Base-by-base conservation (phyloP, 2,113 vertebrate genomes). In the Emberiza fucata region DNA sequence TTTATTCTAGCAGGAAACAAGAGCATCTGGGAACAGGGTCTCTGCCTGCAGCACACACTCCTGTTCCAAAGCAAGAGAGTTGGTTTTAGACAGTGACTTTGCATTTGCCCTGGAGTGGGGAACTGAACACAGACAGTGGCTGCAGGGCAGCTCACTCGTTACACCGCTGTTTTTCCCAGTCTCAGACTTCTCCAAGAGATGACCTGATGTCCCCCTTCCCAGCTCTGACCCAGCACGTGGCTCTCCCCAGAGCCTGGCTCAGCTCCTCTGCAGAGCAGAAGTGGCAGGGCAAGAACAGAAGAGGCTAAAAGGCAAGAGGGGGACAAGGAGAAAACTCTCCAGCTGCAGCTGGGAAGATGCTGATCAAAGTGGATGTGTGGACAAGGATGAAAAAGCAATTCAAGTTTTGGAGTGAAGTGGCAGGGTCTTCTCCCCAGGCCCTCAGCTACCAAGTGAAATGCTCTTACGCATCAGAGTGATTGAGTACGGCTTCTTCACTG, bases 11-110 rank as follows among this genome's bases (percentile, higher is more conserved):
- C 31, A 59, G 53, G 8, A 77, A 12, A 15, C 4, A n/a, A 37
- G 22, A 44, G 45, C 0, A 0, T n/a, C 39, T 44, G 44, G 2
- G 27, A 54, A 54, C 59, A 42, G n/a, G 23, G 59, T 48, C 24
- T 77, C 31, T 4, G 11, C 54, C 39, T 21, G 54, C 60, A 64
- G 54, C 54, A 45, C 50, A 35, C 28, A 6, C 18, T 45, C 29
- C 8, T 1, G 5, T 39, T 81, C n/a, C 21, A 6, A 11, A 22
- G 20, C 21, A n/a, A 19, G 71, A n/a, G 33, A 40, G 21, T 12
- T 51, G 12, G 9, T 53, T 80, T 71, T 51, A 63, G 48, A 25
- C 28, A 21, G 11, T 35, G 63, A 71, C 73, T 79, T 70, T 25
- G 35, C 21, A 25, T 48, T 68, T 72, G 80, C 35, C 23, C 22